Percentiles rank a stretch among this genome's conserved stretches.
phyloP scores from a whole-genome alignment of 2,797 vertebrate species.

The Hylomyscus alleni region DNA sequence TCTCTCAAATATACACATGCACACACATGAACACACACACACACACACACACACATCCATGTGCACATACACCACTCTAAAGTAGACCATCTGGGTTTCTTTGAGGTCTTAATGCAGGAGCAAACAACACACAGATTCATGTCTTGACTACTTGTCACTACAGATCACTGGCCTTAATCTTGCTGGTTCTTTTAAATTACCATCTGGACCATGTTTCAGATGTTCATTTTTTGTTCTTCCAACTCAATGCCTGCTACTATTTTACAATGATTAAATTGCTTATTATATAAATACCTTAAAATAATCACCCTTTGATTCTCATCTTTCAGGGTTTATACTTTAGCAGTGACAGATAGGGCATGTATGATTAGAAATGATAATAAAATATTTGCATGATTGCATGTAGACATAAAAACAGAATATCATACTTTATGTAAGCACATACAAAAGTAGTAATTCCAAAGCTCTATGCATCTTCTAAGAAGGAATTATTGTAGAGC shows the following conservation, averaged over 20 bases:
- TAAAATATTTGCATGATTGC: background rate
- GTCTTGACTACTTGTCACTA: background rate
- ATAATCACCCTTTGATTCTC: background rate
- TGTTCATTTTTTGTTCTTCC: background rate
- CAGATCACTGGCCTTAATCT: background rate
- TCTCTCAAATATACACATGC: background rate
- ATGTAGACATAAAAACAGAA: background rate
- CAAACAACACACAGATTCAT: background rate
- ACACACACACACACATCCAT: too few relatives aligned
- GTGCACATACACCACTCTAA: accelerated
- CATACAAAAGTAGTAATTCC: background rate
- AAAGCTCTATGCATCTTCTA: background rate
- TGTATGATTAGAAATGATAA: background rate
- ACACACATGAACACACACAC: background rate
- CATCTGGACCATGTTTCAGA: background rate
- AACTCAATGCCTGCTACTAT: background rate
- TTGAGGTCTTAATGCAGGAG: background rate
- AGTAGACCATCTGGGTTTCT: background rate
- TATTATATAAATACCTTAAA: background rate
- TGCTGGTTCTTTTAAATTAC: background rate
- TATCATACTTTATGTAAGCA: background rate
- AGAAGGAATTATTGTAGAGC: background rate
- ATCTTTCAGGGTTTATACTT: background rate
- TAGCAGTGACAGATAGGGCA: background rate
- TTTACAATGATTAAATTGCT: background rate